phyloP scores from a whole-genome alignment of 2,797 vertebrate species.

The Hypotaenidia okinawae region DNA sequence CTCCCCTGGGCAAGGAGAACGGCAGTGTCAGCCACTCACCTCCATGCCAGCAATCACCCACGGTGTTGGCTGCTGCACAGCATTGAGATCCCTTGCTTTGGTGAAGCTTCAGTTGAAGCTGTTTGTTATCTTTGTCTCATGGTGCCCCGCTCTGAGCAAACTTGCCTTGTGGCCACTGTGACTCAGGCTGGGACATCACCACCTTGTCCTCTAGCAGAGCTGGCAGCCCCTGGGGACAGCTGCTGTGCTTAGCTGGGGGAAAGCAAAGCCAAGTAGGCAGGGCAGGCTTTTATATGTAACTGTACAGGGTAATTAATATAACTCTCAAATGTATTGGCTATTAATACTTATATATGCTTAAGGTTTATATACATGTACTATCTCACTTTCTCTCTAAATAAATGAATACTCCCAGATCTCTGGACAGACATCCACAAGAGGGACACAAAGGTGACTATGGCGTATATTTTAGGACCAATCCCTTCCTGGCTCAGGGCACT shows the following conservation, averaged over 20 bases:
- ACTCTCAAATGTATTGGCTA: background rate
- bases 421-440: background rate
- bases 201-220: background rate
- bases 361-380: background rate
- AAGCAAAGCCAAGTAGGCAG: background rate
- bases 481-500: background rate
- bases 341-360: background rate
- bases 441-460: background rate
- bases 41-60: background rate
- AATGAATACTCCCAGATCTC: background rate
- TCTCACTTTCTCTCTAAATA: background rate
- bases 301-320: background rate
- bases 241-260: background rate
- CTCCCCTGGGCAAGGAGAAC: constrained; percentile 80
- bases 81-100: background rate
- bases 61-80: fast-evolving
- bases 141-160: background rate
- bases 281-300: background rate
- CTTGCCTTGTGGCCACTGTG: background rate
- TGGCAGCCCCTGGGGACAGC: background rate
- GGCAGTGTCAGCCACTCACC: background rate
- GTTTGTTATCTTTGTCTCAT: background rate
- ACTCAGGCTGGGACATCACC: background rate
- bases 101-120: background rate
- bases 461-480: background rate